phyloP scores from a whole-genome alignment of 2,797 vertebrate genomes.

The Crypturellus tataupa region DNA sequence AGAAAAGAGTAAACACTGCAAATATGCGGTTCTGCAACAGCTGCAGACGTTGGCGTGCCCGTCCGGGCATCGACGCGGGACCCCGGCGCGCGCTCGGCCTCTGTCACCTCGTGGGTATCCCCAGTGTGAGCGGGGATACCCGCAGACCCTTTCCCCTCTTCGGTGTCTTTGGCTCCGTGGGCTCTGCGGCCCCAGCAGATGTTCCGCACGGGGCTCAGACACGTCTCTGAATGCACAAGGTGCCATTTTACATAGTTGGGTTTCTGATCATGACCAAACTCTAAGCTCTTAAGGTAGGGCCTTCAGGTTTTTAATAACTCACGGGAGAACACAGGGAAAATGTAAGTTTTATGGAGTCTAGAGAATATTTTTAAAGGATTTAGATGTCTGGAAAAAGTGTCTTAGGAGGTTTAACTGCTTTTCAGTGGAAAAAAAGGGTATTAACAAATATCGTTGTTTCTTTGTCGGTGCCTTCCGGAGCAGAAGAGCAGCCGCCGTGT shows the following conservation, averaged over 20 bases:
- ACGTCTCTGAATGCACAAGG: not conserved
- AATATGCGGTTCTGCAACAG: not conserved
- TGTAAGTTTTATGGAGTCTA: constrained; percentile 72
- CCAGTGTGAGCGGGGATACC: not conserved
- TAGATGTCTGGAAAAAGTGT: constrained; percentile 73
- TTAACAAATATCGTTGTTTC: constrained; percentile 64
- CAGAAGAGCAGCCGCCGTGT: not conserved
- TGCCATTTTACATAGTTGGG: not conserved
- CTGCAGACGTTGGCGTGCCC: accelerated
- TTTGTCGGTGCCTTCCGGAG: constrained; percentile 50
- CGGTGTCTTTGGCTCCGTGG: not conserved
- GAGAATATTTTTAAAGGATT: constrained; percentile 76
- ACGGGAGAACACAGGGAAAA: constrained; percentile 57
- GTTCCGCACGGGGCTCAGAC: not conserved
- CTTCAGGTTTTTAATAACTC: constrained; percentile 70
- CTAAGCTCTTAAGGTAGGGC: constrained; percentile 60
- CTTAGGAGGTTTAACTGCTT: constrained; percentile 69
- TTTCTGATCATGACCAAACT: constrained; percentile 64
- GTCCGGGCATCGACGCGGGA: accelerated
- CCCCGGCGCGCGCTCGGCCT: accelerated
- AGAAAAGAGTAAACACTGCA: not conserved
- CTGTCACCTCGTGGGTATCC: not conserved
- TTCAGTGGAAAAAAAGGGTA: constrained; percentile 45
- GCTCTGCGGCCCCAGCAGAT: not conserved
- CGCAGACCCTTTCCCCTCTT: not conserved